Base-by-base conservation (phyloP, 2,888 invertebrate species). In the Microctonus brassicae region DNA sequence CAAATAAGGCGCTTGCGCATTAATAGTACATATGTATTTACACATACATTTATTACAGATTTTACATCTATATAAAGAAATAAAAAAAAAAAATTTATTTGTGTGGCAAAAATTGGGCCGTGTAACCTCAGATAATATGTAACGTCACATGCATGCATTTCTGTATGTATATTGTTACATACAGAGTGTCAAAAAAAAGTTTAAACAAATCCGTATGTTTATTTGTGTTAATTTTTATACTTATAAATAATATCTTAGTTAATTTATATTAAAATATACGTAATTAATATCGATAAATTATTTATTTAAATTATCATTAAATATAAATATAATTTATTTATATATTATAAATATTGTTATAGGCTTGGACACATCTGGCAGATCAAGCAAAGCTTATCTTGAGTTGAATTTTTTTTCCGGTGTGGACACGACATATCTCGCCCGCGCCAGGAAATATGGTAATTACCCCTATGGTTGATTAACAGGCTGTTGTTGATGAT, bases 401-500 rank as follows among this genome's bases (percentile, higher is more conserved):
- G 47, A 20, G 20, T 63, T 29, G 52, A 65, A n/a, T n/a, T n/a
- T n/a, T 63, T 77, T 74, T 75, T 73, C 77, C 73, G 69, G 76
- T 69, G 75, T 69, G 75, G 71, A 71, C 68, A 67, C 39, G 20
- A 33, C 33, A 52, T 63, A 58, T 64, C 24, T 58, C 72, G 74
- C 73, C 65, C 69, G 74, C 60, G 70, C 69, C 77, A 76, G 83
- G 83, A 83, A 83, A 78, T 82, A 83, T 83, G 83, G 82, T 83
- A 83, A 83, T 81, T 73, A 76, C 82, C 83, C 82, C 75, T 80
- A 83, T 82, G 78, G 75, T 77, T 79, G 78, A 78, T 79, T 81
- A 80, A 60, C 75, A 67, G 61, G 42, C 64, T 75, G 72, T 47
- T 77, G 78, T 66, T 66, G 73, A 75, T 79, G 84, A 82, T 82